Base-by-base conservation (phyloP, 2,113 vertebrate species). In the Lonchura striata region DNA sequence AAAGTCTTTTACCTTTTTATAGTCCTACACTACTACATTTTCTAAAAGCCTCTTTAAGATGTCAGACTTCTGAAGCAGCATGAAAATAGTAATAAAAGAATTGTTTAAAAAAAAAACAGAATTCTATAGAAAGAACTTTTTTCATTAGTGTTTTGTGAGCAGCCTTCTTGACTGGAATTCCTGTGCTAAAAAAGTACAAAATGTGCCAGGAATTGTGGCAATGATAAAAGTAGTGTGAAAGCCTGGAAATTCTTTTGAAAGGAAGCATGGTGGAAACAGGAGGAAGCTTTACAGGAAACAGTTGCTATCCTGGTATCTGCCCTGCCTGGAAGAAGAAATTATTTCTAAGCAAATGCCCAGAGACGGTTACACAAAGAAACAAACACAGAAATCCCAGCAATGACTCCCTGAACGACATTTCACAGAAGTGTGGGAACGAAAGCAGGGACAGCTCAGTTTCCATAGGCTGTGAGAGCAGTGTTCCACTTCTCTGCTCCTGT, bases 241-340 rank as follows among this genome's bases (percentile, higher is more conserved):
- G 84, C 74, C 56, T 82, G 92, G 66, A 90, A 93, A 78, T 68
- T 75, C 44, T 88, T 64, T 69, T 68, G 82, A 96, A 92, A 94
- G 94, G 93, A 96, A 96, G 88, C 0, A 11, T 86, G 92, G 92
- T 78, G 72, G 92, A 88, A 95, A 71, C 72, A 15, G 69, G 65
- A 78, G 90, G 88, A 96, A 93, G 88, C 65, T 88, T 92, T 95
- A 96, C 93, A 96, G 93, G 95, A 93, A 94, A 68, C 65, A 60
- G 82, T 27, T 68, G 56, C 76, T 88, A 8, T 78, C 56, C 90
- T 83, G 88, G 25, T 70, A 37, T 66, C 79, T 80, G 56, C 37
- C 82, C 87, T 86, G 87, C 82, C 88, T 88, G 92, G 82, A 59
- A 91, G 75, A 74, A 86, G 60, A 56, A 86, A 82, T 93, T 44